These are phyloP conservation scores for Aphrocallistes beatrix DNA, from an alignment of 37 sponge, comb jelly and placozoan species.

Conservation along the genomic window DNA sequence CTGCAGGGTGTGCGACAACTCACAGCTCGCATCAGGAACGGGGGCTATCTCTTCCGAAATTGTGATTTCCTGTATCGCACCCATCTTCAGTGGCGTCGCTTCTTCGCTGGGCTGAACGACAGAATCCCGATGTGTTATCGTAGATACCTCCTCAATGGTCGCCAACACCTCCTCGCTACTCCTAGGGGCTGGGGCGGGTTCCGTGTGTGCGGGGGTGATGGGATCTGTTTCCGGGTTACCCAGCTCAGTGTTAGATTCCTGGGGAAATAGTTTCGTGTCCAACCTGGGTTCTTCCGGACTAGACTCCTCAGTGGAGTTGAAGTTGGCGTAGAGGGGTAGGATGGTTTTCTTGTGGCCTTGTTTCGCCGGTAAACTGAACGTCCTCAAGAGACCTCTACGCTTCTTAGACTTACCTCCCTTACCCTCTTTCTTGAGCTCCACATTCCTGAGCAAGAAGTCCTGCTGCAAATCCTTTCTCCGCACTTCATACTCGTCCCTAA, in stretches of 20 bases:
- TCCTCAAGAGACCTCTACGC: background rate
- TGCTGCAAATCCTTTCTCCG: background rate
- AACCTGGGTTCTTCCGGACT: background rate
- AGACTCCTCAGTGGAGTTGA: background rate
- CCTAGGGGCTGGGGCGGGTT: background rate
- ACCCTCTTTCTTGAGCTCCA: background rate
- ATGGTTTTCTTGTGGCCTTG: background rate
- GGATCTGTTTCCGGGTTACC: background rate
- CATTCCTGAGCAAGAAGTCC: background rate
- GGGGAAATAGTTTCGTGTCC: background rate
- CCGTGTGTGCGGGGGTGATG: background rate
- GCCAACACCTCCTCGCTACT: background rate
- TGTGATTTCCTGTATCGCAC: background rate
- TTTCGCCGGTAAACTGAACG: slow-evolving; percentile 9
- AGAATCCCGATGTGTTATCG: background rate
- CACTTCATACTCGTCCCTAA: background rate
- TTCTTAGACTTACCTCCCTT: background rate
- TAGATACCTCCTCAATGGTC: background rate
- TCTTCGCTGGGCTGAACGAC: background rate
- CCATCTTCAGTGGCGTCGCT: background rate
- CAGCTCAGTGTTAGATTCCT: background rate
- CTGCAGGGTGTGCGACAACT: background rate
- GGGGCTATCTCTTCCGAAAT: background rate
- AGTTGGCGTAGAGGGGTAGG: background rate
- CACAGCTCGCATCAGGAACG: background rate